phyloP scores from a whole-genome alignment of 2,888 invertebrate genomes.

The Ctenicera cuprea region DNA sequence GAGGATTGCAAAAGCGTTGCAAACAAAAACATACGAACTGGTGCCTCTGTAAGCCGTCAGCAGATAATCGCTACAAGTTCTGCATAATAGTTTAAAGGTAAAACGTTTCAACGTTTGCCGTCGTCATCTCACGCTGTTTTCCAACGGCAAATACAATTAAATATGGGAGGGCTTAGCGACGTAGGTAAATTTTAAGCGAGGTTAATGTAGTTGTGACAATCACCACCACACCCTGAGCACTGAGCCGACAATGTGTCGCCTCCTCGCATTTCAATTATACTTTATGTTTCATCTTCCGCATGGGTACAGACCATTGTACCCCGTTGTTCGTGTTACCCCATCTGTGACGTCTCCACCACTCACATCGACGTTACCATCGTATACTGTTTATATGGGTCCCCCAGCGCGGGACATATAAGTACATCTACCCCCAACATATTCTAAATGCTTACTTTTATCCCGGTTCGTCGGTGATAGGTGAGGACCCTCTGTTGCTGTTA shows the following conservation, averaged over 20 bases:
- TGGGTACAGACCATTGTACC: slow-evolving; percentile 63
- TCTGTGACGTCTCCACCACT: slow-evolving; percentile 64
- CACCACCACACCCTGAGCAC: slow-evolving; percentile 48
- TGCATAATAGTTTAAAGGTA: slow-evolving; percentile 21
- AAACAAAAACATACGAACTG: slow-evolving; percentile 27
- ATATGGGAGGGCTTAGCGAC: slow-evolving; percentile 29
- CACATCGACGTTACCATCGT: slow-evolving; percentile 56
- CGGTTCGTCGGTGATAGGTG: not conserved
- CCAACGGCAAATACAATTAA: slow-evolving; percentile 43
- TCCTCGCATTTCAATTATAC: slow-evolving; percentile 68
- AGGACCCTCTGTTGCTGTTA: slow-evolving; percentile 13
- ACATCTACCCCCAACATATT: slow-evolving; percentile 21
- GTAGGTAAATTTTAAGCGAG: slow-evolving; percentile 46
- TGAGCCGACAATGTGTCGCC: slow-evolving; percentile 62
- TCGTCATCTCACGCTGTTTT: slow-evolving; percentile 28
- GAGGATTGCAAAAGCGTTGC: slow-evolving; percentile 1
- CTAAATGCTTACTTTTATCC: slow-evolving; percentile 10
- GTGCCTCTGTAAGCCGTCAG: slow-evolving; percentile 32
- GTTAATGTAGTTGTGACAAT: slow-evolving; percentile 51
- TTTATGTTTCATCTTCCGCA: slow-evolving; percentile 69
- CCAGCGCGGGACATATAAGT: slow-evolving; percentile 11
- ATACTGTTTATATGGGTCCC: slow-evolving; percentile 43
- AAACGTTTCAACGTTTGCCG: slow-evolving; percentile 20
- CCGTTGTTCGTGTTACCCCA: slow-evolving; percentile 63
- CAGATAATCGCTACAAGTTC: slow-evolving; percentile 36